Evolutionary conservation across 2,113 vertebrate genomes (phyloP), one percentile per base, ranked within the genome.

Genomic region (Crotophaga sulcirostris): DNA sequence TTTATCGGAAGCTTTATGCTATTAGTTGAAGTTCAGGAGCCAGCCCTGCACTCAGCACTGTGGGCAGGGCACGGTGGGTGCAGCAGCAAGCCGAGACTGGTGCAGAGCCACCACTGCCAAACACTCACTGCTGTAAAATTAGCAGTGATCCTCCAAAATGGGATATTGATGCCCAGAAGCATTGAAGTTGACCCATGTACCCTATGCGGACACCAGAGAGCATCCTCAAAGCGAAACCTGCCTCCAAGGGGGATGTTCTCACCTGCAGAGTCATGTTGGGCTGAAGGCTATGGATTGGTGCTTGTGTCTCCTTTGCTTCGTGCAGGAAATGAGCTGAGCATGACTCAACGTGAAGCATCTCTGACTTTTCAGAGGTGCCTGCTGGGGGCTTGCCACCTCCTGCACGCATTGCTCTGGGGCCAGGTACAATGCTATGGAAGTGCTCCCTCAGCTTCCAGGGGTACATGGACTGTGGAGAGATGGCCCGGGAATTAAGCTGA

Each of bases 401-500:
- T 33, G 16, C 15, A 3, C 68, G 10, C 0, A 1, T 49, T 93
- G 40, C 58, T 92, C 5, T 26, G 44, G 79, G 34, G 31, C 31
- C 55, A 77, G 21, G 29, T 49, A 49, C 24, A 49, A 18, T 49
- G 45, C 24, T 49, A 44, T 13, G 51, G 54, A 72, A 7, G 5
- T 21, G 23, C 21, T 81, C 19, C 38, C 59, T 81, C 78, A 68
- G 47, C 25, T 40, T 79, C 62, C 49, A 44, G 49, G 40, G 49
- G 23, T 36, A 79, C 0, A 0, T 42, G 31, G 21, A 64, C 49
- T 2, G 0, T 3, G 1, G 12, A 1, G 0, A 87, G 6, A 19
- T 38, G 36, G 49, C 31, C 49, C 1, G 1, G 11, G n/a, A 86
- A 77, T 42, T 8, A 89, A 80, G 28, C 28, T 76, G 31, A 6